phyloP scores from a whole-genome alignment of 2,113 vertebrate species.

The Nibea coibor region DNA sequence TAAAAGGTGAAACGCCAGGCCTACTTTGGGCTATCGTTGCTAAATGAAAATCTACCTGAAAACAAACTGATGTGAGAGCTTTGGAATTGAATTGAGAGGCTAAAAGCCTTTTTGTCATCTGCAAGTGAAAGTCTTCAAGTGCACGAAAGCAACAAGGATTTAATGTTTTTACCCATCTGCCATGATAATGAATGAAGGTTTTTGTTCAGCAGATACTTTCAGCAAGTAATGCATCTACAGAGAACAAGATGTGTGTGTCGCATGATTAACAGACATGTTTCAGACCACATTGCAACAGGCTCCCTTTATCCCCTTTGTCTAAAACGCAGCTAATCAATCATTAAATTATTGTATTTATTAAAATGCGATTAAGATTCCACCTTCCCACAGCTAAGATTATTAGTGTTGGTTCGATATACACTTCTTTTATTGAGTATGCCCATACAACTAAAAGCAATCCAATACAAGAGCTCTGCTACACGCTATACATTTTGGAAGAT shows the following conservation, averaged over 20 bases:
- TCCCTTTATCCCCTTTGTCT: slow-evolving; percentile 2
- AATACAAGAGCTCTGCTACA: neutral
- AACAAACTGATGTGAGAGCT: slow-evolving; percentile 3
- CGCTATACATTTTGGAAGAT: neutral
- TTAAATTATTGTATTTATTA: no score
- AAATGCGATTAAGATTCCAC: no score
- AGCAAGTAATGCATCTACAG: neutral
- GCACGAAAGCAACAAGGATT: neutral
- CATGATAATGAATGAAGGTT: slow-evolving; percentile 12
- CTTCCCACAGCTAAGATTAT: no score
- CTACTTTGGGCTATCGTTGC: slow-evolving; percentile 12
- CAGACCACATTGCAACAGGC: neutral
- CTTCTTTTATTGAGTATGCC: no score
- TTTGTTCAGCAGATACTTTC: slow-evolving; percentile 7
- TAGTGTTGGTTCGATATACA: no score
- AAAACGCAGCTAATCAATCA: neutral
- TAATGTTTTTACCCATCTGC: neutral
- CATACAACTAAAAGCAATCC: neutral
- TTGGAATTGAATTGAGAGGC: neutral
- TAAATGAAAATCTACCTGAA: slow-evolving; percentile 20
- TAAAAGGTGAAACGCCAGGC: slow-evolving; percentile 64
- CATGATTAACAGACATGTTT: slow-evolving; percentile 25
- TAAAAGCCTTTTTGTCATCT: neutral
- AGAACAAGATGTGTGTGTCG: neutral
- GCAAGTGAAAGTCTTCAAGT: neutral